These are phyloP conservation scores for Hucho hucho DNA, from an alignment of 2,113 vertebrate species.

Conservation along the genomic window DNA sequence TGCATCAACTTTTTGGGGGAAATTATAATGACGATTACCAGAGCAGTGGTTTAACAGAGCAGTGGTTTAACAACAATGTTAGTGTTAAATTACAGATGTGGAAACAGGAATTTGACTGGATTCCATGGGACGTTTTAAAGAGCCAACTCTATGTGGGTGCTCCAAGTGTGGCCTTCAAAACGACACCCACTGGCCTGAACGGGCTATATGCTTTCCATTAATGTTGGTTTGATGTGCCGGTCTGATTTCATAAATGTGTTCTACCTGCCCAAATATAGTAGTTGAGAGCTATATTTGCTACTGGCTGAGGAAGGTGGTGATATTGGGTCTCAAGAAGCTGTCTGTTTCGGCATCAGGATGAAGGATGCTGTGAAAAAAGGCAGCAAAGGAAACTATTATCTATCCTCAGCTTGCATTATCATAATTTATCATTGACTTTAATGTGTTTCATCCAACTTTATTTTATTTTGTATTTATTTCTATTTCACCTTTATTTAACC, in stretches of 20 bases:
- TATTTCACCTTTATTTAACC: no score
- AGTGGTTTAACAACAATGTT: conserved; percentile 44
- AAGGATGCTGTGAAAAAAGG: conserved; percentile 4
- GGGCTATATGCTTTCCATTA: conserved; percentile 37
- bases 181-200: conserved; percentile 26
- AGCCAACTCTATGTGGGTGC: conserved; percentile 32
- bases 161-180: conserved; percentile 33
- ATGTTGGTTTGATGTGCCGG: conserved; percentile 21
- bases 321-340: not conserved
- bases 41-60: conserved; percentile 31
- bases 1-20: not conserved
- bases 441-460: conserved; percentile 7
- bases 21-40: conserved; percentile 36
- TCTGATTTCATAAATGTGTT: conserved; percentile 36
- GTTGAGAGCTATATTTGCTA: conserved; percentile 19
- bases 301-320: conserved; percentile 1
- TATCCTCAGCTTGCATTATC: conserved; percentile 21
- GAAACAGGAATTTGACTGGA: conserved; percentile 44
- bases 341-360: not conserved
- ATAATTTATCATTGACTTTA: not conserved
- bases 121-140: conserved; percentile 45
- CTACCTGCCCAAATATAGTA: conserved; percentile 37
- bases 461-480: no score
- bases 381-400: conserved; percentile 17
- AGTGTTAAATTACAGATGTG: conserved; percentile 45